phyloP scores from a whole-genome alignment of 1,140 invertebrate species.

The Lasioglossum albipes region DNA sequence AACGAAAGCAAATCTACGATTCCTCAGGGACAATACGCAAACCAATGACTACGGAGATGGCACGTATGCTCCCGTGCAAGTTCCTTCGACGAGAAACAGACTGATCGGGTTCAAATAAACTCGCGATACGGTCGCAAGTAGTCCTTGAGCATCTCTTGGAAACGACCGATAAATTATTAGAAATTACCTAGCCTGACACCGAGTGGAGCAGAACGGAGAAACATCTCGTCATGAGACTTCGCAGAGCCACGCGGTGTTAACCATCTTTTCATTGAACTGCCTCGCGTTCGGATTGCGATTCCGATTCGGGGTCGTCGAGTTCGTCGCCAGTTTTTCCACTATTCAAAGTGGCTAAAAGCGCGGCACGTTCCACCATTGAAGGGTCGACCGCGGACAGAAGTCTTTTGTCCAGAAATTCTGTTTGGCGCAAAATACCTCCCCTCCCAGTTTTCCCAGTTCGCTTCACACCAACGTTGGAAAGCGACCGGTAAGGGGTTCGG shows the following conservation, averaged over 20 bases:
- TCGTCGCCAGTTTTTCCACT: neutral
- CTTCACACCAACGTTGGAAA: conserved; percentile 18
- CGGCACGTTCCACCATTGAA: neutral
- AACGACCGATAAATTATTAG: conserved; percentile 24
- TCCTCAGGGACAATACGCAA: conserved; percentile 3
- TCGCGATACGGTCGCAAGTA: conserved; percentile 28
- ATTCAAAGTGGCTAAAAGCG: neutral
- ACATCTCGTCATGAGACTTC: too few species aligned
- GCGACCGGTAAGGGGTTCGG: neutral
- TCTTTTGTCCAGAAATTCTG: neutral
- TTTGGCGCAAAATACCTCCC: neutral
- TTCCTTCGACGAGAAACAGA: conserved; percentile 39
- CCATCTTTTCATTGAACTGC: too few species aligned
- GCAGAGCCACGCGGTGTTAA: too few species aligned
- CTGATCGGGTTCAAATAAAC: conserved; percentile 42
- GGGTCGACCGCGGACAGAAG: neutral
- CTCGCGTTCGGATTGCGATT: too few species aligned
- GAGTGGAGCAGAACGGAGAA: too few species aligned
- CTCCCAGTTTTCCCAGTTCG: too few species aligned
- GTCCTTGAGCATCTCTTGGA: conserved; percentile 20
- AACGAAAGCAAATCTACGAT: conserved; percentile 34
- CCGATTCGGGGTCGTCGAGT: too few species aligned
- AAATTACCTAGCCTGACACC: neutral
- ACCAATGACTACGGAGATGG: too few species aligned
- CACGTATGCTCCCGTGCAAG: conserved; percentile 2